Evolutionary conservation across 2,113 vertebrate species (phyloP), one percentile per base, ranked within the genome.

Genomic region (Austrofundulus limnaeus): DNA sequence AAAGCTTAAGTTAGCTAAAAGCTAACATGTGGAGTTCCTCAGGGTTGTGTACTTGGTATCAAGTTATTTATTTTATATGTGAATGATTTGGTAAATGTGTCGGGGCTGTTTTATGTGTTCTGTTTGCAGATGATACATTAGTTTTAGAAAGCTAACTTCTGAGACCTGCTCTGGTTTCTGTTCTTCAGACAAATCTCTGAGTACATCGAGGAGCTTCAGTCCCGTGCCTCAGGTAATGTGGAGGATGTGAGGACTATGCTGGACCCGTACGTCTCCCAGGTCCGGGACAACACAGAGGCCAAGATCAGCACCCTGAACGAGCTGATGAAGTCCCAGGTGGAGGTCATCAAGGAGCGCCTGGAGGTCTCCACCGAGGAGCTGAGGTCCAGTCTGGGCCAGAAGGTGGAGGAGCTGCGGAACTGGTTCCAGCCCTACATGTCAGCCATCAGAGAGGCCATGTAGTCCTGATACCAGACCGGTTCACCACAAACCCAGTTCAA

Each of bases 221-320:
- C 65, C 42, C 76, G 79, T 11, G 48, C 85, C 31, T 31, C 74
- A 0, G 64, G 86, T 5, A 87, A 81, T 17, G 2, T 88, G 41
- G 84, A 84, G 0, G 66, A 77, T 0, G 0, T 91, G 70, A 89
- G 41, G 51, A 23, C 55, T 0, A 78, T 52, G 0, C 11, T 93
- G 3, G 70, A 85, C 43, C 91, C 93, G 2, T 92, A 85, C 16
- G 3, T 91, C 3, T 2, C 54, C 47, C 72, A 82, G n/a, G 49
- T 93, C 17, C 79, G 64, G 0, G 83, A 92, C 24, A 90, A 90
- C 39, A 80, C 88, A 0, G 67, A 88, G 72, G 69, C 85, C 0
- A 91, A 91, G 37, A 43, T 93, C 45, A 67, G 41, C 52, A 72
- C 80, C 52, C 70, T 94, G 21, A 81, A 78, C 5, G 80, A 92